A percentile compares a stretch with the other conserved stretches of the same genome.
Evolutionary conservation across 2,797 vertebrate genomes (phyloP).

Genomic region (Psittacula echo): DNA sequence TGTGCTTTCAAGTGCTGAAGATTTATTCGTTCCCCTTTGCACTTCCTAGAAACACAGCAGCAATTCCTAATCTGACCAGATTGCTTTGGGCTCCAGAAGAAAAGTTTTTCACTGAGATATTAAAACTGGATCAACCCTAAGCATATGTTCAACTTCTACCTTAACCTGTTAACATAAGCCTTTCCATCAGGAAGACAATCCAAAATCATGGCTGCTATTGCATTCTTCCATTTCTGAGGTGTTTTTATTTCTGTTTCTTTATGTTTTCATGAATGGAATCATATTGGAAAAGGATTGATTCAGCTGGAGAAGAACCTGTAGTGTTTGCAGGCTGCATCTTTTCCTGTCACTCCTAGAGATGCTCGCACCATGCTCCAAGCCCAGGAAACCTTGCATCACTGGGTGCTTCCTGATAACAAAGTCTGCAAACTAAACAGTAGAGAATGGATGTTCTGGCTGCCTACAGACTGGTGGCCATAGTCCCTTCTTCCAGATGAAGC

Average conservation of each 20-base stretch:
- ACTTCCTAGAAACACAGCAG: background rate
- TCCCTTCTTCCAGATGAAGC: background rate
- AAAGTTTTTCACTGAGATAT: background rate
- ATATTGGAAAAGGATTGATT: background rate
- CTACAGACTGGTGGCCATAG: background rate
- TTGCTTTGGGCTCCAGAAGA: background rate
- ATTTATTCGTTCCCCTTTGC: background rate
- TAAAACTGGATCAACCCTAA: background rate
- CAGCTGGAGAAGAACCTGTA: background rate
- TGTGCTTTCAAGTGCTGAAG: background rate
- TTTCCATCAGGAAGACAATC: background rate
- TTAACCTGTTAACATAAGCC: background rate
- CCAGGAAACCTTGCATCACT: background rate
- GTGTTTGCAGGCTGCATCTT: background rate
- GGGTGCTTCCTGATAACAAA: background rate
- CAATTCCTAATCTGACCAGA: background rate
- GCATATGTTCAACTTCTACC: background rate
- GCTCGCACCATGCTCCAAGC: background rate
- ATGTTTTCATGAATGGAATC: background rate
- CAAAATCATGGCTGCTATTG: background rate
- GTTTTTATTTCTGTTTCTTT: background rate
- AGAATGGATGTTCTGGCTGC: background rate
- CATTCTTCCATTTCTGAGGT: background rate
- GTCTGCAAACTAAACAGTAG: background rate
- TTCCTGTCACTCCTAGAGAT: background rate